A percentile compares a stretch with the other conserved stretches of the same genome.
Evolutionary conservation across 2,797 vertebrate species (phyloP).

Genomic region (Syndactyla subalaris): DNA sequence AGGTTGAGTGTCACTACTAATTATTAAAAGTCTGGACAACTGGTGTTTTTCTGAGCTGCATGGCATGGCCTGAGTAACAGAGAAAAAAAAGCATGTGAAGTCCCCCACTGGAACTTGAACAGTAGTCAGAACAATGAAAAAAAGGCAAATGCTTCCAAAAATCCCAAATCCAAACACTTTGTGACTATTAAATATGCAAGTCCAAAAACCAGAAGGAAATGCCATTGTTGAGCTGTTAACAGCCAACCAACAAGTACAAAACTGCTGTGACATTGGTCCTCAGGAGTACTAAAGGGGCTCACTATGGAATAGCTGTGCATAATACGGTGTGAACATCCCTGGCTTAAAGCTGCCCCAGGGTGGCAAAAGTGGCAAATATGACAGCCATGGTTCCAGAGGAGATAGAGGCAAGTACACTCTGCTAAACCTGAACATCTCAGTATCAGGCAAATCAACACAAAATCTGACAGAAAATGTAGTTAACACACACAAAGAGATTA

Average conservation of each 20-base stretch:
- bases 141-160: not conserved
- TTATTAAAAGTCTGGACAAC: not conserved
- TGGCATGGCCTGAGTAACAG: not conserved
- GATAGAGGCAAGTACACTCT: not conserved
- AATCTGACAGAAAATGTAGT: not conserved
- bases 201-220: not conserved
- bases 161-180: not conserved
- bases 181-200: not conserved
- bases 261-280: not conserved
- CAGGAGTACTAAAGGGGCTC: not conserved
- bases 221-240: not conserved
- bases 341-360: not conserved
- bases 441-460: not conserved
- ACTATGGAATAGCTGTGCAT: not conserved
- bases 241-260: not conserved
- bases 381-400: not conserved
- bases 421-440: not conserved
- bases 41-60: not conserved
- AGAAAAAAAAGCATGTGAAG: not conserved
- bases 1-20: not conserved
- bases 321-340: not conserved
- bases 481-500: not conserved
- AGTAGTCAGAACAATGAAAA: not conserved
- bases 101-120: not conserved
- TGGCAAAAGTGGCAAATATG: not conserved